A percentile compares a stretch with the other conserved stretches of the same genome.
These are phyloP conservation scores for Nibea coibor DNA, from an alignment of 2,113 vertebrate genomes.

Conservation along the genomic window DNA sequence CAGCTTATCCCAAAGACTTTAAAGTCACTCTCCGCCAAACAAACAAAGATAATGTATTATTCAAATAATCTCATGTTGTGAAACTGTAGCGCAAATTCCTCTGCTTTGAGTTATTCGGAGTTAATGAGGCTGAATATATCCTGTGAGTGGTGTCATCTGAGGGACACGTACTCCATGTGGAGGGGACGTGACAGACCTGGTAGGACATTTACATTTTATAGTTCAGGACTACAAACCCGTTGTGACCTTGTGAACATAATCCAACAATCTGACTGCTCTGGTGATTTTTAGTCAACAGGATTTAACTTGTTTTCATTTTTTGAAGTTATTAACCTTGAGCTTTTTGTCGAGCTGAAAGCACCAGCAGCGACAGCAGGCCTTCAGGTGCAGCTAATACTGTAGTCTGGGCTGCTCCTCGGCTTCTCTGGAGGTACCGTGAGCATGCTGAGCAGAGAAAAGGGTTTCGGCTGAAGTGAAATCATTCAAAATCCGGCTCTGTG, in stretches of 20 bases:
- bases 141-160: slow-evolving; percentile 62
- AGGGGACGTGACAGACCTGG: slow-evolving; percentile 22
- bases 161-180: slow-evolving; percentile 42
- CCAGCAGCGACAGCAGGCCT: background rate
- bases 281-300: slow-evolving; percentile 32
- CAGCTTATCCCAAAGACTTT: slow-evolving; percentile 67
- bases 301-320: slow-evolving; percentile 31
- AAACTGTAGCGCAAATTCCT: slow-evolving; percentile 56
- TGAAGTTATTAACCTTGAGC: slow-evolving; percentile 7
- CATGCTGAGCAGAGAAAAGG: background rate
- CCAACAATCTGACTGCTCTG: slow-evolving; percentile 9
- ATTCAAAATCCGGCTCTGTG: slow-evolving; percentile 5
- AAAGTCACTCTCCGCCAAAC: slow-evolving; percentile 65
- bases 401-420: background rate
- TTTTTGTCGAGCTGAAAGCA: slow-evolving; percentile 10
- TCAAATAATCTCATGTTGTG: slow-evolving; percentile 61
- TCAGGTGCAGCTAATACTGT: slow-evolving; percentile 7
- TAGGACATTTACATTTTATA: slow-evolving; percentile 47
- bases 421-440: slow-evolving; percentile 9
- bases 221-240: background rate
- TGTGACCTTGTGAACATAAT: slow-evolving; percentile 26
- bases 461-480: background rate
- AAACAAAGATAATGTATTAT: slow-evolving; percentile 74
- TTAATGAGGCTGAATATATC: slow-evolving; percentile 74
- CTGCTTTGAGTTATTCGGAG: slow-evolving; percentile 52